Percentiles rank a stretch among this genome's conserved stretches.
phyloP scores from a whole-genome alignment of 2,797 vertebrate species.

The Carcharodon carcharias region DNA sequence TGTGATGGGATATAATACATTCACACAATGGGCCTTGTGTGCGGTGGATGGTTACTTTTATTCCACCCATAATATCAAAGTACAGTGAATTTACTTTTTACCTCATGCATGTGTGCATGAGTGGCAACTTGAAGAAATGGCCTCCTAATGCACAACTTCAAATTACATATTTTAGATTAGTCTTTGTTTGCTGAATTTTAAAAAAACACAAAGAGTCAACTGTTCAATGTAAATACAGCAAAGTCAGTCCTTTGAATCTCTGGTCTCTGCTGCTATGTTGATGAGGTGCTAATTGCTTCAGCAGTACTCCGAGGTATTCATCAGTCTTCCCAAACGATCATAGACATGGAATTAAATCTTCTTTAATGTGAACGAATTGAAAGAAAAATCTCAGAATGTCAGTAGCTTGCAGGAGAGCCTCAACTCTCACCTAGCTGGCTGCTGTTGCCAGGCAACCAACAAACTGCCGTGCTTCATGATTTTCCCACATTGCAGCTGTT shows the following conservation, averaged over 20 bases:
- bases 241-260: neutral
- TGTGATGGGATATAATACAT: neutral
- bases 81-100: neutral
- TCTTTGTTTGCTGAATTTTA: neutral
- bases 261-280: neutral
- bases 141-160: neutral
- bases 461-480: neutral
- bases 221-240: neutral
- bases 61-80: neutral
- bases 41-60: neutral
- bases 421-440: neutral
- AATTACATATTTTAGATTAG: neutral
- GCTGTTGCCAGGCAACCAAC: conserved; percentile 17
- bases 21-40: neutral
- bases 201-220: neutral
- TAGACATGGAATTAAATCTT: neutral
- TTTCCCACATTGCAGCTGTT: neutral
- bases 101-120: neutral
- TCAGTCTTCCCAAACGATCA: neutral
- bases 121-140: neutral
- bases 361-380: neutral
- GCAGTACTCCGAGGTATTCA: neutral
- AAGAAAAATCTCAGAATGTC: neutral
- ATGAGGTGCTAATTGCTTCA: conserved; percentile 3
- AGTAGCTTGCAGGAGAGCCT: neutral